Evolutionary conservation across 2,113 vertebrate species (phyloP).

Genomic region (Daphoenositta chrysoptera): DNA sequence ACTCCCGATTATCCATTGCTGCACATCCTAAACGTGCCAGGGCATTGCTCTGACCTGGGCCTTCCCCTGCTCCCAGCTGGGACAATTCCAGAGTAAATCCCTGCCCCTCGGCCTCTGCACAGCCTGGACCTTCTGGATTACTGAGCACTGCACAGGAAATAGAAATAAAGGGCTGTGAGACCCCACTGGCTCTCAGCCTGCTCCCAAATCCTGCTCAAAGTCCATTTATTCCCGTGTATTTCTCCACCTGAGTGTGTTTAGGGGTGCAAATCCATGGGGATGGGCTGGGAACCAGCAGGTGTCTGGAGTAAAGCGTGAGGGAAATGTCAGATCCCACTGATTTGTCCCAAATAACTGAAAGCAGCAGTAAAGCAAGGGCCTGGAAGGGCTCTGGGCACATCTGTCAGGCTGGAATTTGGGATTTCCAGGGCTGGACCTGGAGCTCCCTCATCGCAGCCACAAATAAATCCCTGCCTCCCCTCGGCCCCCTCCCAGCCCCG

Average conservation of each 20-base stretch:
- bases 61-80: background rate
- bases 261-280: background rate
- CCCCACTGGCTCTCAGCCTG: background rate
- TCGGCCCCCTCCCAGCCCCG: accelerated
- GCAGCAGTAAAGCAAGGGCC: background rate
- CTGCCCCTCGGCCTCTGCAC: background rate
- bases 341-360: background rate
- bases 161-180: background rate
- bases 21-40: background rate
- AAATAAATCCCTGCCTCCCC: background rate
- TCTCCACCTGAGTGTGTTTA: background rate
- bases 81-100: background rate
- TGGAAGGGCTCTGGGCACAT: background rate
- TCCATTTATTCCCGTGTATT: background rate
- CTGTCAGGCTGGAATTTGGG: background rate
- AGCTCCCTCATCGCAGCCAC: background rate
- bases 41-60: background rate
- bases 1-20: background rate
- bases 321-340: background rate
- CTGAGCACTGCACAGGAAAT: background rate
- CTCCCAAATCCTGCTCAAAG: background rate
- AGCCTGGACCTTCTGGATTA: background rate
- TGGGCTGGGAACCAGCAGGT: background rate
- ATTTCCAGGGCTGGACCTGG: background rate
- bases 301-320: background rate